These are phyloP conservation scores for Ephestia elutella DNA, from an alignment of 1,140 invertebrate species.

Conservation along the genomic window DNA sequence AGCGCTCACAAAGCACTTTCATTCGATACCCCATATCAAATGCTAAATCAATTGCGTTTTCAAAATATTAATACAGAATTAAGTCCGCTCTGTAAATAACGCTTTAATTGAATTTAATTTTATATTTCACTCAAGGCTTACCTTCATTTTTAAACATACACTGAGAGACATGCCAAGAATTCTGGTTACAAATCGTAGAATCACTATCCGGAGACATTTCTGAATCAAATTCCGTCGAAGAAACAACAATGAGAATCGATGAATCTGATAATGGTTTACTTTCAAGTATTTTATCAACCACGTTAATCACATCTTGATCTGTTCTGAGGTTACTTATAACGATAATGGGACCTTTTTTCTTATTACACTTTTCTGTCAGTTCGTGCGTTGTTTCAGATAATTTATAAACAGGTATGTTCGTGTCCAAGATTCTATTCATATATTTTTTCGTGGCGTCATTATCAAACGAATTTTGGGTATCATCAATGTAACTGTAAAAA, in stretches of 20 bases:
- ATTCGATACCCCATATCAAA: too few species aligned
- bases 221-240: conserved; percentile 19
- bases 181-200: conserved; percentile 33
- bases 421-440: background rate
- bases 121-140: too few species aligned
- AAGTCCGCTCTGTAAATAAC: too few species aligned
- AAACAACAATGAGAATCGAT: conserved; percentile 30
- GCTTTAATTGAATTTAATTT: too few species aligned
- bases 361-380: background rate
- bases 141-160: conserved; percentile 16
- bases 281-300: conserved; percentile 22
- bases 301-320: conserved; percentile 16
- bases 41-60: too few species aligned
- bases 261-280: conserved; percentile 14
- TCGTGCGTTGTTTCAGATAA: background rate
- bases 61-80: too few species aligned
- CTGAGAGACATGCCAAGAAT: conserved; percentile 22
- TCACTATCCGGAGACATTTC: conserved; percentile 1
- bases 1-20: too few species aligned
- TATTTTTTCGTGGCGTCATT: background rate
- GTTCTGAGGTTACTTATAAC: conserved; percentile 17
- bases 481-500: background rate
- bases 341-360: conserved; percentile 11
- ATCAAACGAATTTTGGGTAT: background rate
- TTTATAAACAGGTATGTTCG: background rate